phyloP scores from a whole-genome alignment of 2,888 invertebrate genomes.

The Anagyrus pseudococci region DNA sequence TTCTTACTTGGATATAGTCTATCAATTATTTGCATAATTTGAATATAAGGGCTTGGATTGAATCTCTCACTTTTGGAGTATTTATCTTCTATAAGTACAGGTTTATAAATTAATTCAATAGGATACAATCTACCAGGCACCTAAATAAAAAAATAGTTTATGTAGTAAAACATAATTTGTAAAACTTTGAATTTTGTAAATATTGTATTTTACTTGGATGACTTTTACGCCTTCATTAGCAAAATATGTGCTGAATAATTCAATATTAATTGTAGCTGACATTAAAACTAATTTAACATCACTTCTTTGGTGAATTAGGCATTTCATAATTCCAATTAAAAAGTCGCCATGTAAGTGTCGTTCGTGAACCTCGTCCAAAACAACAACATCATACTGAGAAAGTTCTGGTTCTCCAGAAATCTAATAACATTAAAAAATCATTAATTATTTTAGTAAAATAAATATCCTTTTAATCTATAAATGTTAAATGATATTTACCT shows the following conservation, averaged over 20 bases:
- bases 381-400: conserved; percentile 87
- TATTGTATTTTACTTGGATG: conserved; percentile 79
- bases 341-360: conserved; percentile 95
- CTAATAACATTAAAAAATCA: conserved; percentile 59
- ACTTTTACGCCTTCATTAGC: conserved; percentile 79
- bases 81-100: conserved; percentile 69
- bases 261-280: conserved; percentile 98
- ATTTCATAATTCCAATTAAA: conserved; percentile 91
- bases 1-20: conserved; percentile 79
- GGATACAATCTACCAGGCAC: conserved; percentile 95
- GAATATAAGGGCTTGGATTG: conserved; percentile 92
- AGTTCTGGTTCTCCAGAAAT: conserved; percentile 82
- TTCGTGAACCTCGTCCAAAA: conserved; percentile 97
- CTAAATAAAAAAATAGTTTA: conserved; percentile 58
- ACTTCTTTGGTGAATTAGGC: conserved; percentile 78
- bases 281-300: conserved; percentile 92
- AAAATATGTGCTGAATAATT: conserved; percentile 92
- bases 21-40: conserved; percentile 91
- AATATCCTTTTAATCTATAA: not conserved
- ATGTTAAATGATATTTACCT: conserved; percentile 67
- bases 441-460: conserved; percentile 4
- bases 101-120: conserved; percentile 87
- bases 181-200: conserved; percentile 1
- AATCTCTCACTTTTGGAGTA: conserved; percentile 74
- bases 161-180: conserved; percentile 8